Conservation (phyloP, 2,113 vertebrate genomes). For the Rostratula benghalensis region DNA sequence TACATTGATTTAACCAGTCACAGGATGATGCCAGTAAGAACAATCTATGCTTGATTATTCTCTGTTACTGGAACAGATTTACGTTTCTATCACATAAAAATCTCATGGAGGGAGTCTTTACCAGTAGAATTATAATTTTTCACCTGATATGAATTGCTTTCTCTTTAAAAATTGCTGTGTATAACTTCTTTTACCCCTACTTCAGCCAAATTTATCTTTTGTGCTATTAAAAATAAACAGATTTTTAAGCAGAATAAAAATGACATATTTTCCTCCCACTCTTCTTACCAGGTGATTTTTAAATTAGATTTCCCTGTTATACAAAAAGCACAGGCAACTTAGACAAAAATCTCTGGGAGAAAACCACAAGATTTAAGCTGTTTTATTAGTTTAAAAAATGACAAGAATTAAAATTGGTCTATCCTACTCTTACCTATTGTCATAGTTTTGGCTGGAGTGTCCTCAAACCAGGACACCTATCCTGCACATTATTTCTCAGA, state of each 20-base stretch:
- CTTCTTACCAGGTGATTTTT: neutral
- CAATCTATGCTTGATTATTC: neutral
- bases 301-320: neutral
- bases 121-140: neutral
- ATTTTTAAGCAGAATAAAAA: neutral
- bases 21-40: neutral
- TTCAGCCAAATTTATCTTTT: neutral
- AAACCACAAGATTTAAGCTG: neutral
- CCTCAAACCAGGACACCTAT: neutral
- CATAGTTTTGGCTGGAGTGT: no score
- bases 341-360: neutral
- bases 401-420: neutral
- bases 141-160: neutral
- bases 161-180: neutral
- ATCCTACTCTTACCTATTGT: neutral
- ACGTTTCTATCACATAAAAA: neutral
- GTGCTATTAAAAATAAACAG: neutral
- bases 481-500: neutral
- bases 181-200: neutral
- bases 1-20: neutral
- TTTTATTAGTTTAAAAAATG: neutral
- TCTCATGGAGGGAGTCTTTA: neutral
- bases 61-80: neutral
- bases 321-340: neutral
- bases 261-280: neutral